Evolutionary conservation across 2,888 invertebrate species (phyloP), one percentile per base, ranked within the genome.

Genomic region (Ormyrus rosae): DNA sequence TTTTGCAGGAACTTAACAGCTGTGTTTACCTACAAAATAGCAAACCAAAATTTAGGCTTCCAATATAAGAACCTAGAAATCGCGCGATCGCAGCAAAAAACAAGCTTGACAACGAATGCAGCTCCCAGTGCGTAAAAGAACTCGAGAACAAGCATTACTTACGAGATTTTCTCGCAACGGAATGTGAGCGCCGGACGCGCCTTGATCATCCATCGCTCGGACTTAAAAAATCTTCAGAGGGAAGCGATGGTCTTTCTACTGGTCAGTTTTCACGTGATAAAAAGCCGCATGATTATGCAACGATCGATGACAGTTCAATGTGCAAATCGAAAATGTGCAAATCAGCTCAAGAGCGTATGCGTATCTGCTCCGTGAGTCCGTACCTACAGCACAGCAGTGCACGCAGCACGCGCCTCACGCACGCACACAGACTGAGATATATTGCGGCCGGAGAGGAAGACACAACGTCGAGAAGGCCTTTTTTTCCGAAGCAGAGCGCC

Each of bases 1-100:
- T 97, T 97, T 89, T 95, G 94, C 72, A 97, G 91, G 92, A 97
- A 97, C 87, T 96, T 96, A 4, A 97, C 94, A 6, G 97, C 97
- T 11, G 97, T 97, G 85, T 94, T 93, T 82, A 97, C 94, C 97
- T 97, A 90, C 34, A 34, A 34, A 34, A 34, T 46, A 92, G 91
- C 81, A 83, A 67, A 34, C 34, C 34, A 78, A 84, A 82, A 60
- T 10, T 48, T 34, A 34, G 34, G 0, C 34, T 34, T 34, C 34
- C 2, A 34, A 34, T 34, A 34, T 34, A 4, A 34, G 34, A 13
- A 48, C 68, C 9, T 55, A n/a, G 9, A 19, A 34, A 34, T 34
- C 55, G 10, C n/a, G 6, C 6, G 6, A 10, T 68, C 45, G 19
- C 11, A 45, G 11, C 1, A 8, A 53, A 53, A 13, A 1, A 34